These are phyloP conservation scores for Drosophila bocki DNA, from an alignment of 1,140 invertebrate species.

Conservation along the genomic window DNA sequence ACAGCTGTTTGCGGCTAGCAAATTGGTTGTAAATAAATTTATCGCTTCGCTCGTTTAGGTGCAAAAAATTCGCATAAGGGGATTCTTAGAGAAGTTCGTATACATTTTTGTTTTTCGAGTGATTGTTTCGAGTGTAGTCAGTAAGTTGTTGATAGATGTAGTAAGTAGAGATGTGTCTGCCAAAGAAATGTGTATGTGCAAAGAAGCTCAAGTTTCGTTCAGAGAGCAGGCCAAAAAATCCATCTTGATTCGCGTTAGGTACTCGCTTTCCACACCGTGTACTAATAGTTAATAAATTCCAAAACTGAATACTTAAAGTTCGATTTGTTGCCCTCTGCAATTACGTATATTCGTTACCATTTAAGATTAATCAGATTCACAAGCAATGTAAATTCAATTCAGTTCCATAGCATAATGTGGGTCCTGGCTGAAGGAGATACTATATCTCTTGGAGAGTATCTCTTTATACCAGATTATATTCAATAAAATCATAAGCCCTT, in stretches of 20 bases:
- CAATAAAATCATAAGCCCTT: conserved; percentile 5
- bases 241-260: conserved; percentile 43
- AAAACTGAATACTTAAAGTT: conserved; percentile 74
- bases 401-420: conserved; percentile 59
- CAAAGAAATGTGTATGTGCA: conserved; percentile 49
- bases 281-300: conserved; percentile 35
- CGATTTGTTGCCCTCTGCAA: conserved; percentile 75
- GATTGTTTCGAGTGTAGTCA: conserved; percentile 78
- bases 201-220: conserved; percentile 69
- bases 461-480: not conserved
- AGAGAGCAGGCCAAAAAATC: conserved; percentile 48
- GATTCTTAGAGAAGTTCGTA: conserved; percentile 83
- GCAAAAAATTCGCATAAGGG: conserved; percentile 74
- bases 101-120: conserved; percentile 66
- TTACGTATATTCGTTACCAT: conserved; percentile 81
- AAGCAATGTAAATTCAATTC: conserved; percentile 78
- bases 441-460: conserved; percentile 24
- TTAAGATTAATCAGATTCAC: conserved; percentile 53
- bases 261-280: conserved; percentile 53
- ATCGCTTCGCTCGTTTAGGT: conserved; percentile 56
- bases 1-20: conserved; percentile 38
- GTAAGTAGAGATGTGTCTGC: conserved; percentile 34
- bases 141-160: conserved; percentile 49
- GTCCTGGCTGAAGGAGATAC: not conserved
- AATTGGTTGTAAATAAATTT: conserved; percentile 77